A percentile compares a stretch with the other conserved stretches of the same genome.
These are phyloP conservation scores for Stylophora pistillata DNA, from an alignment of 64 coral and sea anemone genomes.

Conservation along the genomic window DNA sequence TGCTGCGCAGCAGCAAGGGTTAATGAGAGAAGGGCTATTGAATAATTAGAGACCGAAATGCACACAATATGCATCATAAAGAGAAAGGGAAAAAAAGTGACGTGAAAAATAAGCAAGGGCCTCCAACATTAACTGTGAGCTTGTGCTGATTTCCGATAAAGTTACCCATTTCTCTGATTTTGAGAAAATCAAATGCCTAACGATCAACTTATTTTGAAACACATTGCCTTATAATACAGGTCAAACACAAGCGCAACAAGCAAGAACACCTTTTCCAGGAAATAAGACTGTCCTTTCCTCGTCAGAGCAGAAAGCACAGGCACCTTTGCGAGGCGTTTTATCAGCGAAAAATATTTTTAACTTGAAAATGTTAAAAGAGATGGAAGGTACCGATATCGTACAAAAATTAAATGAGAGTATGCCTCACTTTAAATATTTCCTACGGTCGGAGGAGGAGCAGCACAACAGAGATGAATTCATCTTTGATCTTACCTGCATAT, in stretches of 20 bases:
- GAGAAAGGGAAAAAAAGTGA: no score
- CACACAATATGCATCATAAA: no score
- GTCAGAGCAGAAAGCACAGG: not conserved
- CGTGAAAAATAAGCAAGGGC: no score
- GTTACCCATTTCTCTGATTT: no score
- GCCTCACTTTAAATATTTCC: not conserved
- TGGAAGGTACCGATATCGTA: not conserved
- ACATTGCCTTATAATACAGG: not conserved
- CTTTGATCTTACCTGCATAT: constrained; percentile 13
- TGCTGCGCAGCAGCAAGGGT: no score
- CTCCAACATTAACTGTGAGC: no score
- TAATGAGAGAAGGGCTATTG: no score
- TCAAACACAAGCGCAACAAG: not conserved
- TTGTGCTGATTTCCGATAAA: no score
- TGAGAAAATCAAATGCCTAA: no score
- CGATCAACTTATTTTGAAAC: no score
- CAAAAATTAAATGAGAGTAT: not conserved
- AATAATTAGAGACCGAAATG: no score
- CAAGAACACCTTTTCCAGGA: not conserved
- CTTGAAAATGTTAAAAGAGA: not conserved
- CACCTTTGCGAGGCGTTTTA: not conserved
- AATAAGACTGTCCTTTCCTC: not conserved
- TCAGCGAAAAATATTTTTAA: not conserved
- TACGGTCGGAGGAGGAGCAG: constrained; percentile 10
- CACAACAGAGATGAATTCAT: not conserved